Percentiles rank a stretch among this genome's conserved stretches.
These are phyloP conservation scores for Pan troglodytes DNA, from an alignment of 2,113 vertebrate genomes.

Conservation along the genomic window DNA sequence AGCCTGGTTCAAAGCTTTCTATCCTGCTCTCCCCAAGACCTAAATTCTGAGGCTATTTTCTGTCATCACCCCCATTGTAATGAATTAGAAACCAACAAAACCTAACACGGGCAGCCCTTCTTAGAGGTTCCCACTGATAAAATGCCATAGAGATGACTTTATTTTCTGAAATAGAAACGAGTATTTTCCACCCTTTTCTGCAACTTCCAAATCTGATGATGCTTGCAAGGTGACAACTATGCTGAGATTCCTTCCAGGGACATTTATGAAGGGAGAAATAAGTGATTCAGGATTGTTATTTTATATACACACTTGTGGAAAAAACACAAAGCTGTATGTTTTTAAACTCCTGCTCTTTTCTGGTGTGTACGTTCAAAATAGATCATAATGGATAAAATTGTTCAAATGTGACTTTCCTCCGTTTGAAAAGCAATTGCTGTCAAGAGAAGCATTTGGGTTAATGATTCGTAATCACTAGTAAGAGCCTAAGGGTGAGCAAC, in stretches of 20 bases:
- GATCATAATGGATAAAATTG: conserved; percentile 64
- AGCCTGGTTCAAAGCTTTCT: neutral
- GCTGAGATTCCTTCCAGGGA: conserved; percentile 59
- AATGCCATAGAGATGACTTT: neutral
- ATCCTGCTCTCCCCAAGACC: neutral
- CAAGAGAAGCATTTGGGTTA: conserved; percentile 63
- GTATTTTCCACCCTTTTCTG: conserved; percentile 20
- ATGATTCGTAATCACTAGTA: conserved; percentile 42
- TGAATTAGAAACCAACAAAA: neutral
- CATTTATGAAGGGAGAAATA: neutral
- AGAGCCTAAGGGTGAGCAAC: neutral
- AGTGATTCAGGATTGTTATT: neutral
- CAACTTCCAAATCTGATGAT: conserved; percentile 35
- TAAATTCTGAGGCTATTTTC: neutral
- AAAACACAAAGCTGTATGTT: neutral
- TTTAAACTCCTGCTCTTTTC: conserved; percentile 43
- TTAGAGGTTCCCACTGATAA: neutral
- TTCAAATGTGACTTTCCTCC: conserved; percentile 42
- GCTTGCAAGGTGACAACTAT: conserved; percentile 13
- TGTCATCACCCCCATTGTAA: neutral
- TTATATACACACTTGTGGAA: conserved; percentile 10
- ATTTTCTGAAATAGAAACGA: conserved; percentile 42
- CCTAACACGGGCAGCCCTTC: neutral
- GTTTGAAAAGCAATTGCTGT: conserved; percentile 60
- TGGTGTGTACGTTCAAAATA: conserved; percentile 52